A percentile compares a stretch with the other conserved stretches of the same genome.
These are phyloP conservation scores for Notarius quadriscutis DNA, from an alignment of 2,113 vertebrate species.

Conservation along the genomic window DNA sequence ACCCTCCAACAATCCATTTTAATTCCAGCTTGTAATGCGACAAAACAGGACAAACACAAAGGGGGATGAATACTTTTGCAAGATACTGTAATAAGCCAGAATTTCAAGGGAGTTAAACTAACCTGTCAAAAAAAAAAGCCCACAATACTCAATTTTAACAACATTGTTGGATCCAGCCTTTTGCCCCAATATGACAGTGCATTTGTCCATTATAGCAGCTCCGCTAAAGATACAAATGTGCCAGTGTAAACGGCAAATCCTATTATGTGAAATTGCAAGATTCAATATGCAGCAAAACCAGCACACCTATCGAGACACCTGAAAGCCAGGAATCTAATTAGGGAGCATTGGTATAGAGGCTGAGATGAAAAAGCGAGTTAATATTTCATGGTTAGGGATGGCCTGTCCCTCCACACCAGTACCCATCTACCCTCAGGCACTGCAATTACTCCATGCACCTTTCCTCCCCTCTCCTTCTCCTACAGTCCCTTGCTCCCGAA, in stretches of 20 bases:
- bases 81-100: background rate
- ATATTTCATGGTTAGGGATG: slow-evolving; percentile 76
- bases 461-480: background rate
- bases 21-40: too few species aligned
- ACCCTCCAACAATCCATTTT: too few species aligned
- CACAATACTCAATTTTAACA: background rate
- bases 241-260: background rate
- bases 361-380: slow-evolving; percentile 73
- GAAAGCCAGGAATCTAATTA: slow-evolving; percentile 69
- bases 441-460: slow-evolving; percentile 64
- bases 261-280: background rate
- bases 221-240: background rate
- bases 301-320: slow-evolving; percentile 47
- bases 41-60: too few species aligned
- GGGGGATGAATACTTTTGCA: too few species aligned
- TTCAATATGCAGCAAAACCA: slow-evolving; percentile 14
- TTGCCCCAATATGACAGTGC: background rate
- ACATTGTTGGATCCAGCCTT: background rate
- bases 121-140: background rate
- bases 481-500: slow-evolving; percentile 33
- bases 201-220: background rate
- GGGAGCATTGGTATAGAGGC: slow-evolving; percentile 66
- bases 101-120: background rate
- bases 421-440: slow-evolving; percentile 59
- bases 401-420: slow-evolving; percentile 50